Evolutionary conservation across 1,140 invertebrate genomes (phyloP).

Genomic region (Drepana arcuata): DNA sequence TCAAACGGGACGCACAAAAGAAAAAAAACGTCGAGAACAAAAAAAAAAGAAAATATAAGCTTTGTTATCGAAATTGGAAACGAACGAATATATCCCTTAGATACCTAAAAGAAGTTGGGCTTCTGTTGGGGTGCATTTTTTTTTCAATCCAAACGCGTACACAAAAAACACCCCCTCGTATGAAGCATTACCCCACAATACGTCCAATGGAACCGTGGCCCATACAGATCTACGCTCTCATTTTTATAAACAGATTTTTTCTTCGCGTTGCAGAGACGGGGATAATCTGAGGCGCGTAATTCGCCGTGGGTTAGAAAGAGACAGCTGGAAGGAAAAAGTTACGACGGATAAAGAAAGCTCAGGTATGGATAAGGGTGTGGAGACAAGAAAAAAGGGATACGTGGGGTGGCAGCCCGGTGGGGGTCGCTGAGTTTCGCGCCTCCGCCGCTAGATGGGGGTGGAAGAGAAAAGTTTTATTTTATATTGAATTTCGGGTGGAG

Average conservation of each 20-base stretch:
- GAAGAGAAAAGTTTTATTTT: constrained; percentile 50
- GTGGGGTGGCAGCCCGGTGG: constrained; percentile 15
- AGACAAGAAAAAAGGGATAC: constrained; percentile 66
- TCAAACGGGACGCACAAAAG: constrained; percentile 41
- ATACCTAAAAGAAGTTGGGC: constrained; percentile 55
- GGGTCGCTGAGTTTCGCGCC: constrained; percentile 27
- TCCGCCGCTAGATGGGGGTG: constrained; percentile 59
- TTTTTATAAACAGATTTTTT: constrained; percentile 69
- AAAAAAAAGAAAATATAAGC: constrained; percentile 35
- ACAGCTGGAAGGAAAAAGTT: constrained; percentile 59
- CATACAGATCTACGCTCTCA: constrained; percentile 47
- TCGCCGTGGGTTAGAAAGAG: constrained; percentile 30
- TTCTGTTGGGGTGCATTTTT: constrained; percentile 56
- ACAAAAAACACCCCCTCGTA: constrained; percentile 63
- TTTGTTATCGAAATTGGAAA: constrained; percentile 69
- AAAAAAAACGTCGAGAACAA: constrained; percentile 29
- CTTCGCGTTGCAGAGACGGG: constrained; percentile 38
- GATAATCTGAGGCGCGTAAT: constrained; percentile 8
- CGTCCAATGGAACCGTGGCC: constrained; percentile 52
- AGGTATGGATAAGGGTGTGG: constrained; percentile 68
- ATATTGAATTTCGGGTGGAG: constrained; percentile 67
- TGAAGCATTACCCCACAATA: constrained; percentile 65
- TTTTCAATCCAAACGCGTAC: constrained; percentile 52
- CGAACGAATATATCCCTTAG: constrained; percentile 52
- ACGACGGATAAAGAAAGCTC: constrained; percentile 65